Base-by-base conservation (phyloP, 2,888 invertebrate species). In the Nesidiocoris tenuis region DNA sequence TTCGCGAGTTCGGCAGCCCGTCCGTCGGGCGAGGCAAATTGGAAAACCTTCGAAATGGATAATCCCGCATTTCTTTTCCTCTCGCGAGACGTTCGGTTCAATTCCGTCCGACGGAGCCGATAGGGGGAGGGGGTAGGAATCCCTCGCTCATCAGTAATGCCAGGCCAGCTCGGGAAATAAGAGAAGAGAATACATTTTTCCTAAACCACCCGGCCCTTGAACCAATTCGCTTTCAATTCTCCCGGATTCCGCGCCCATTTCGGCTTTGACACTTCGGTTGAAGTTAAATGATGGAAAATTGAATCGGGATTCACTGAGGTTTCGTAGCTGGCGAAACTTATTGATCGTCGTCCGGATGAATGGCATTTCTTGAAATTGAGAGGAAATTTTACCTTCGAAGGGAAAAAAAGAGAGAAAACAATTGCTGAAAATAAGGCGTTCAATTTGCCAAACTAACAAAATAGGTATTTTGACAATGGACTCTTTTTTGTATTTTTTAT, bases 31-130 rank as follows among this genome's bases (percentile, higher is more conserved):
- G 21, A 67, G 22, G 67, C 55, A 72, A 72, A 72, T 72, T 72
- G 72, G 72, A 72, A 72, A 72, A 72, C 72, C 72, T 72, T 54
- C 63, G 72, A 61, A 61, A 72, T 72, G 61, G 72, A 72, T 72
- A 61, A 72, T 72, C 72, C 61, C 25, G 61, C 63, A 72, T 72
- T 72, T 72, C 61, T 72, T 72, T 72, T 54, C 61, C 39, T n/a
- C n/a, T n/a, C 21, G 24, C 61, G 21, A 39, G 54, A 67, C 67
- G 67, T 67, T 67, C 22, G 55, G 67, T 67, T 67, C 67, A 67
- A 67, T 67, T 67, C 55, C 67, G 25, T 18, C 5, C 25, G 39
- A 39, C 19, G 65, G 65, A 65, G 24, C 24, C 25, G 39, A 65
- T 12, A 25, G 19, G 25, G 65, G 19, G 65, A 25, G 25, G 54